Evolutionary conservation across 1,140 invertebrate species (phyloP), one percentile per base, ranked within the genome.

Genomic region (Nasonia vitripennis): DNA sequence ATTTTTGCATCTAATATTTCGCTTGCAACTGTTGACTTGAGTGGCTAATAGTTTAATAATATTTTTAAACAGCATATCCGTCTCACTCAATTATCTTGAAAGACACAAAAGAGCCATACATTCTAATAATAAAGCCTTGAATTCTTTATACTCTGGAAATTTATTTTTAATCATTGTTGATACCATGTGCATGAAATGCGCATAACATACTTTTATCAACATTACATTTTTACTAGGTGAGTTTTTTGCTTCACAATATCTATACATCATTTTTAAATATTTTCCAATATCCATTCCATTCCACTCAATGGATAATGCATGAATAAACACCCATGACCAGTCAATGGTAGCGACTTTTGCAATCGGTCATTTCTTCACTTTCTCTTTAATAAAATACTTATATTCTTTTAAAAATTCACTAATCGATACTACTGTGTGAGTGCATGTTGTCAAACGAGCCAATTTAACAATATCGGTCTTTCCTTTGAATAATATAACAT

Each of bases 301-400:
- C 78, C 83, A 85, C 23, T 81, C 78, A 4, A 7, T n/a, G 3
- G 23, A 34, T 10, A 86, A 1, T 27, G 62, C n/a, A 37, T 85
- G 78, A 5, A 85, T 85, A 4, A 75, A 41, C 3, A 71, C 51
- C 84, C 84, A 86, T 31, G 68, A 74, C 84, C 84, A 86, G 41
- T 86, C 84, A 7, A 68, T 45, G 0, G 55, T 37, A 17, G 75
- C 41, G 34, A 31, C 71, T 68, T 31, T 17, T 7, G 34, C 31
- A 41, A 86, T n/a, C 17, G 84, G 84, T 73, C 84, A 86, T 75
- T 23, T 62, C 41, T 14, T 75, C 2, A 23, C 14, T 68, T 27
- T 75, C 45, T 23, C 14, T 55, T 51, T 34, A 10, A 82, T 48
- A 55, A 82, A 82, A 23, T 17, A 27, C 67, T 20, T 77, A 78